Conservation (phyloP, 2,113 vertebrate genomes). For the Vireo altiloquus region DNA sequence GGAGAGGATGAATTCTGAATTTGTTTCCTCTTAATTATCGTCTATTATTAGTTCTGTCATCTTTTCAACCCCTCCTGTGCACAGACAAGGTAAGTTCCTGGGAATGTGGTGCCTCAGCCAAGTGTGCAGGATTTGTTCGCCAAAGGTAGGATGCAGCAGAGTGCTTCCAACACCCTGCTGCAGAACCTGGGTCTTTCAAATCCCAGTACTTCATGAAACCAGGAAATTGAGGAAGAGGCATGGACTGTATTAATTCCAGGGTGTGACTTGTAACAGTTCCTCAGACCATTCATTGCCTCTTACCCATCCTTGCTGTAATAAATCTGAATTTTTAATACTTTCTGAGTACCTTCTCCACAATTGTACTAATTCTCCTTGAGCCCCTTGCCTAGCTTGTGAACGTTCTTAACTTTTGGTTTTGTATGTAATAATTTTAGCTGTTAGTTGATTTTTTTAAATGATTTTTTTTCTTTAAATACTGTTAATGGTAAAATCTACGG, state of each 20-base stretch:
- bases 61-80: conserved; percentile 3
- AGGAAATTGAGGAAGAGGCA: background rate
- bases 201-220: background rate
- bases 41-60: conserved; percentile 24
- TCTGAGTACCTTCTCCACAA: background rate
- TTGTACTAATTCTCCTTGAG: background rate
- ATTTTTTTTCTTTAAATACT: background rate
- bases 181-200: background rate
- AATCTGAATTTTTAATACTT: background rate
- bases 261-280: background rate
- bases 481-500: background rate
- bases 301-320: background rate
- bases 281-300: background rate
- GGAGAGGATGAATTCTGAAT: background rate
- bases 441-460: background rate
- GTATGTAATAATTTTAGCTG: background rate
- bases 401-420: background rate
- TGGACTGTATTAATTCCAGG: background rate
- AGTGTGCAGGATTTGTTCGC: conserved; percentile 8
- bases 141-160: conserved; percentile 47
- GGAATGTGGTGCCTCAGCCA: conserved; percentile 2
- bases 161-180: background rate
- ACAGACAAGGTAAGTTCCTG: conserved; percentile 52
- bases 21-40: background rate
- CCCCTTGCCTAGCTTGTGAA: background rate